Conservation (phyloP, 2,113 vertebrate species). For the Phaethon lepturus region DNA sequence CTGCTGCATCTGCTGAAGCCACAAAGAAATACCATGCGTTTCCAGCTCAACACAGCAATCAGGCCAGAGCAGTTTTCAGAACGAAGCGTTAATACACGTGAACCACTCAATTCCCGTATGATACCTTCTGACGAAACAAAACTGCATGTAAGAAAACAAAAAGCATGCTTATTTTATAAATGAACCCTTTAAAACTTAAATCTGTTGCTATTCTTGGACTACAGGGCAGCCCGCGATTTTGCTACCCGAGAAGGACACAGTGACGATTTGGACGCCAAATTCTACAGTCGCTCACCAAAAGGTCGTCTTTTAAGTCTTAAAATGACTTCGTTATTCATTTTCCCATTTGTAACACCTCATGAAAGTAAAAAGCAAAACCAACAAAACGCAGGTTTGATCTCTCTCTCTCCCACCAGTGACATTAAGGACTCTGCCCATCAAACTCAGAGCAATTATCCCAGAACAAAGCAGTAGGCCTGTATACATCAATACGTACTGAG, state of each 20-base stretch:
- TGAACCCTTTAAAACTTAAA: neutral
- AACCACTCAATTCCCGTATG: rapidly evolving
- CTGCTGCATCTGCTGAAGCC: neutral
- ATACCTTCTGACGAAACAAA: neutral
- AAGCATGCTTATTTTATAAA: neutral
- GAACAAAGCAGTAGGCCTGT: neutral
- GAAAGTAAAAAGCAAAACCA: neutral
- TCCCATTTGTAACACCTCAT: neutral
- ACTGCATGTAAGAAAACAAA: neutral
- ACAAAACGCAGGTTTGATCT: rapidly evolving
- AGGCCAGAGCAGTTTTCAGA: neutral
- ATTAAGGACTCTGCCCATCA: neutral
- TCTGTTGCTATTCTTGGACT: neutral
- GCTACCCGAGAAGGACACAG: neutral
- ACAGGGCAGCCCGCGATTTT: neutral
- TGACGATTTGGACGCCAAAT: rapidly evolving
- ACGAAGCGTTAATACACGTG: rapidly evolving
- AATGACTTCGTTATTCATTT: neutral
- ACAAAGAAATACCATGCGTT: rapidly evolving
- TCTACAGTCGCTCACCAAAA: neutral
- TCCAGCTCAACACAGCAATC: rapidly evolving
- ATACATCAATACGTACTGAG: rapidly evolving
- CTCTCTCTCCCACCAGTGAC: neutral
- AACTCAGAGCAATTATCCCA: neutral
- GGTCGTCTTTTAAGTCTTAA: neutral